Conservation (phyloP, 2,113 vertebrate genomes). For the Hippocampus zosterae region DNA sequence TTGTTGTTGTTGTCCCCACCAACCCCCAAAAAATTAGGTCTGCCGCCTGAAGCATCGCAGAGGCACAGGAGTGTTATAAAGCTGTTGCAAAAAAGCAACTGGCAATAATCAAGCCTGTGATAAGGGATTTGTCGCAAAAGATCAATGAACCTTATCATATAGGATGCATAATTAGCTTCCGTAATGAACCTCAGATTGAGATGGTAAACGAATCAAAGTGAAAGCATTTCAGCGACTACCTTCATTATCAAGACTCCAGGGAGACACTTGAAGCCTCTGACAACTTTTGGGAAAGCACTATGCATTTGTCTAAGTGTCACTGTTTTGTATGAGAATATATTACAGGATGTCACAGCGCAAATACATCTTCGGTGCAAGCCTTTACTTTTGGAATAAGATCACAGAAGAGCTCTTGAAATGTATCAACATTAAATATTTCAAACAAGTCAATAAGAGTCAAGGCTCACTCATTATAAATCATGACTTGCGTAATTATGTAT, state of each 20-base stretch:
- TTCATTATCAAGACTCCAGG: background rate
- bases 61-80: background rate
- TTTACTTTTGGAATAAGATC: background rate
- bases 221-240: background rate
- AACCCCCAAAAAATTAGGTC: background rate
- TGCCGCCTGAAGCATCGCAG: background rate
- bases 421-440: background rate
- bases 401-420: background rate
- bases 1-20: no score
- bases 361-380: background rate
- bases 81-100: background rate
- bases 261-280: background rate
- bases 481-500: background rate
- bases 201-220: constrained; percentile 4
- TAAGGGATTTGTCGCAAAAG: constrained; percentile 3
- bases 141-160: constrained; percentile 5
- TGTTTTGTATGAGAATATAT: background rate
- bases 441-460: background rate
- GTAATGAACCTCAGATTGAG: background rate
- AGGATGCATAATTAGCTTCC: constrained; percentile 1
- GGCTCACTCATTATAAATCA: background rate
- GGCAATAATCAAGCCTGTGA: background rate
- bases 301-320: background rate
- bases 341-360: background rate
- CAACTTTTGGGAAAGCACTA: background rate